Base-by-base conservation (phyloP, 1,140 invertebrate species). In the Catajapyx aquilonaris region DNA sequence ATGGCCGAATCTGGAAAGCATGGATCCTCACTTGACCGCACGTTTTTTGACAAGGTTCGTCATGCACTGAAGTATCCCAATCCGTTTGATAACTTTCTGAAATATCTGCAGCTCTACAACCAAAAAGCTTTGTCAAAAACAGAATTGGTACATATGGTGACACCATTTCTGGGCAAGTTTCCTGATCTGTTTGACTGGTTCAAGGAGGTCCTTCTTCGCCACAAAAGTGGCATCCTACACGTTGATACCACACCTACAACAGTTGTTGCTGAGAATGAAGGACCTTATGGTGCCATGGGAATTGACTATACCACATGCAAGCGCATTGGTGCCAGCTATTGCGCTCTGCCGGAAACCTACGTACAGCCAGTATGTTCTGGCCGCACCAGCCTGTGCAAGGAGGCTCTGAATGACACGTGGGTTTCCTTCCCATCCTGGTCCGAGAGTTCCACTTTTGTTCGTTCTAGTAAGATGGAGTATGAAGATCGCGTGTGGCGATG, bases 371-470 rank as follows among this genome's bases (percentile, higher is more conserved):
- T 80, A 46, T 96, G 91, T 58, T 81, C 80, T 21, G 91, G 91
- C 2, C 65, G 91, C 35, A 93, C 85, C 2, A 58, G 71, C 19
- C 61, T 96, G 0, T 95, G 90, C 56, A 73, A 73, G 40, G 86
- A 94, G 62, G 88, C 95, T 17, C 62, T 98, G 1, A 98, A 98
- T 55, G 90, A 97, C 52, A 91, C 85, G 5, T 97, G 88, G 88
- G 91, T 97, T 0, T 97, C 90, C 1, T 96, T 97, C 53, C 93
- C 94, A 0, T 90, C 90, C 0, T 98, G 91, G 91, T 94, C 88
- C 4, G 94, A 98, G 56, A 93, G 97, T 50, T 94, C 88, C 5
- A 91, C 90, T 1, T 96, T 95, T 62, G 88, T 95, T 2, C 93
- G 85, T 30, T 93, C 87, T 1, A 68, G 88, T 15, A 98, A 97